Conservation (phyloP, 2,113 vertebrate genomes). For the Melanerpes aurifrons region DNA sequence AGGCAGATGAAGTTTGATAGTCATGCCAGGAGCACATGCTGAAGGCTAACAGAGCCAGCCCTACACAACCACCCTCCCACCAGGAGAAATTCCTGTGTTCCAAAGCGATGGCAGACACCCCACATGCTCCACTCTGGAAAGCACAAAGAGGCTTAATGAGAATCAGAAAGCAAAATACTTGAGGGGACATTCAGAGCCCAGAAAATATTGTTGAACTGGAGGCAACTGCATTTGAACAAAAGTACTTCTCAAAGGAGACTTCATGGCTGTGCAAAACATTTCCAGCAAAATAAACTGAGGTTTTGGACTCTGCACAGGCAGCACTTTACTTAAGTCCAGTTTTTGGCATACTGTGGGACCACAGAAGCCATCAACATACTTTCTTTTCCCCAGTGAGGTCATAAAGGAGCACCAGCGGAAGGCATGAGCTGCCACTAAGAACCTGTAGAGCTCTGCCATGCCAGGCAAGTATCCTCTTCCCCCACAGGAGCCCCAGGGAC, state of each 20-base stretch:
- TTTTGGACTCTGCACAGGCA: neutral
- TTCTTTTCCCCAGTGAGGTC: neutral
- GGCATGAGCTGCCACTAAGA: neutral
- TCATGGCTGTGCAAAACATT: neutral
- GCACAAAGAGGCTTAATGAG: neutral
- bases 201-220: neutral
- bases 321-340: neutral
- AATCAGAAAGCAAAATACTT: neutral
- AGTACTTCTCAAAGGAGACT: neutral
- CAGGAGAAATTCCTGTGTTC: neutral
- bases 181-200: neutral
- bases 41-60: neutral
- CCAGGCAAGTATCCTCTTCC: neutral
- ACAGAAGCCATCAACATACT: neutral
- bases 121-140: neutral
- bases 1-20: neutral
- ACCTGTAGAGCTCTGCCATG: neutral
- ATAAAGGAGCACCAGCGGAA: neutral
- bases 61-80: neutral
- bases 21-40: accelerated
- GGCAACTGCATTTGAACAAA: neutral
- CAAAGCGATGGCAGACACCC: accelerated
- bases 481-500: neutral
- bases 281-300: neutral
- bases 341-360: neutral